Conservation (phyloP, 2,888 invertebrate species). For the Nysson spinosus region DNA sequence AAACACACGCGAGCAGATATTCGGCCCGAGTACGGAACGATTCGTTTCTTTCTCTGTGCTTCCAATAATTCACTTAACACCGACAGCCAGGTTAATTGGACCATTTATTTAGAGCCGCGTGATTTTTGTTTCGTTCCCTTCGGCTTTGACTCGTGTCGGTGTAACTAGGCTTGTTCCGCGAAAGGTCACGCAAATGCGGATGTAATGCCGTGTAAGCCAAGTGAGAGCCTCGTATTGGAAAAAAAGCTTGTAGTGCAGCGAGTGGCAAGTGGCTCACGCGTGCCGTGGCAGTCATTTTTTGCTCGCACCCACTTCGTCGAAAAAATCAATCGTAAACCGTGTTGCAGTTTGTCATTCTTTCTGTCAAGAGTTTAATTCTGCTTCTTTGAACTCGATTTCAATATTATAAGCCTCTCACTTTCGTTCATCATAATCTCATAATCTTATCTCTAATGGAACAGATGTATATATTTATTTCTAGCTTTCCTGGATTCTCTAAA, state of each 20-base stretch:
- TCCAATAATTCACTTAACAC: slow-evolving; percentile 33
- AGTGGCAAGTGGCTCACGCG: slow-evolving; percentile 35
- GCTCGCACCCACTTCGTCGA: slow-evolving; percentile 3
- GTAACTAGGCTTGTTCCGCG: slow-evolving; percentile 5
- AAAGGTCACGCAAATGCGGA: slow-evolving; percentile 52
- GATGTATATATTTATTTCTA: no score
- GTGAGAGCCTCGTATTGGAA: slow-evolving; percentile 12
- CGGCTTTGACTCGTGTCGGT: neutral
- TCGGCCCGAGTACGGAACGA: neutral
- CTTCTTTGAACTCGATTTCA: neutral
- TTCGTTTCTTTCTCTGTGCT: neutral
- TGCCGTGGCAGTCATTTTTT: slow-evolving; percentile 9
- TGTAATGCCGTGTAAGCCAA: slow-evolving; percentile 22
- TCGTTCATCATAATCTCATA: no score
- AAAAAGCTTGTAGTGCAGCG: slow-evolving; percentile 29
- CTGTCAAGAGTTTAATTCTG: neutral
- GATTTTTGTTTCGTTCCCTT: neutral
- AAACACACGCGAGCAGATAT: neutral
- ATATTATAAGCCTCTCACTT: no score
- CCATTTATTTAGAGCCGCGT: slow-evolving; percentile 18
- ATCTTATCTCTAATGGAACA: no score
- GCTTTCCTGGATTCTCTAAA: no score
- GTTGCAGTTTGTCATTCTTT: slow-evolving; percentile 5
- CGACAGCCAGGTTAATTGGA: slow-evolving; percentile 33
- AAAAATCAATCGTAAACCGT: slow-evolving; percentile 16